A percentile compares a stretch with the other conserved stretches of the same genome.
Conservation (phyloP, 2,113 vertebrate species). For the Amphilophus citrinellus region DNA sequence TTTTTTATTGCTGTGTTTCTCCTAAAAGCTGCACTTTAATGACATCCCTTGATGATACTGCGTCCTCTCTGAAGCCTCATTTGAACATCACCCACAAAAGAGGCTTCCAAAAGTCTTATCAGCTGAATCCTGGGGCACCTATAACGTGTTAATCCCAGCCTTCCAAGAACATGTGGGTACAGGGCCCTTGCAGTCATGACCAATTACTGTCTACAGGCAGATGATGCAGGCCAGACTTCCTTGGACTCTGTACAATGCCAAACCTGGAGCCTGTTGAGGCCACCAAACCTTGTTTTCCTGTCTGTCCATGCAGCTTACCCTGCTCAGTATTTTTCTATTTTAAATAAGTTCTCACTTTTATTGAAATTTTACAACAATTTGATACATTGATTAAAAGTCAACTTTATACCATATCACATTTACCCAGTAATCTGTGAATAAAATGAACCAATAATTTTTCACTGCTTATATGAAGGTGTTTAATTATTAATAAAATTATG, state of each 20-base stretch:
- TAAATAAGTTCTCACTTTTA: not conserved
- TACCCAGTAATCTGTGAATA: not conserved
- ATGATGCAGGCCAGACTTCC: conserved; percentile 72
- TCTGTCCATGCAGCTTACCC: conserved; percentile 10
- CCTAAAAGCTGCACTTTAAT: not conserved
- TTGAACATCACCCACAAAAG: conserved; percentile 40
- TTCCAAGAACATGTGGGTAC: conserved; percentile 53
- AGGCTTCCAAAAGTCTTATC: conserved; percentile 74
- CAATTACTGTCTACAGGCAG: conserved; percentile 63
- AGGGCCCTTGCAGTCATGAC: conserved; percentile 63
- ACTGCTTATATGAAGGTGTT: not conserved
- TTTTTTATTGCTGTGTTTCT: not conserved
- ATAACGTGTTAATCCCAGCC: conserved; percentile 70
- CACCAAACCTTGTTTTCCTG: conserved; percentile 10
- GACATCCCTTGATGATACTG: not conserved
- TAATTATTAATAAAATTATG: not conserved
- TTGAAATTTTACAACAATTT: not conserved
- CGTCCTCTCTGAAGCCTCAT: conserved; percentile 45
- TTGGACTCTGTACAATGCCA: conserved; percentile 49
- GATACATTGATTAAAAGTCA: not conserved
- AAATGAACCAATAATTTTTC: not conserved
- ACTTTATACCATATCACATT: not conserved
- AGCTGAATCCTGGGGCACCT: conserved; percentile 47
- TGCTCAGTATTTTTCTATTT: not conserved
- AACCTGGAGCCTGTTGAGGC: conserved; percentile 58